These are phyloP conservation scores for Branchipolynoe longqiensis DNA, from an alignment of 2,888 invertebrate species.

Conservation along the genomic window DNA sequence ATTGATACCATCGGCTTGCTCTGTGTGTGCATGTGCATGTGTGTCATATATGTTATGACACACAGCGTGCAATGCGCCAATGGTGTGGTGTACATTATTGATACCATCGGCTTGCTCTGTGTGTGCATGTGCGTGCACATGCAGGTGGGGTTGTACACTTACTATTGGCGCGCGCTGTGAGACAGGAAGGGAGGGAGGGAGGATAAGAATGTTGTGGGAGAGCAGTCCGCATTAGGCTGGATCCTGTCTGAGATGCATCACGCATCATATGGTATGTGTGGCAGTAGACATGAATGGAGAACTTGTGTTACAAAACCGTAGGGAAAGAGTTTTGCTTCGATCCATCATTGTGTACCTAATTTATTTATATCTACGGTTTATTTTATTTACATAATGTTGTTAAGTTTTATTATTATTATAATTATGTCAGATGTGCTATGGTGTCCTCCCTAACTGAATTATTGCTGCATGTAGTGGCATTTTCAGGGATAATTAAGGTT, in stretches of 20 bases:
- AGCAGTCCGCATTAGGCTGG: too few species aligned
- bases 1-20: background rate
- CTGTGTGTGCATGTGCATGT: background rate
- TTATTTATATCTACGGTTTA: background rate
- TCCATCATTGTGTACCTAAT: background rate
- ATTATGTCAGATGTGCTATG: background rate
- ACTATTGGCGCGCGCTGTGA: too few species aligned
- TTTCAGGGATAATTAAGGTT: background rate
- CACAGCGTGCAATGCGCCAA: background rate
- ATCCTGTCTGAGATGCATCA: too few species aligned
- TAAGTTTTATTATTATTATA: background rate
- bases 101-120: too few species aligned
- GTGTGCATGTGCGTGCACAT: too few species aligned
- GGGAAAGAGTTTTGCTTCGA: background rate
- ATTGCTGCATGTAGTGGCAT: conserved; percentile 11
- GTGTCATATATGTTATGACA: background rate
- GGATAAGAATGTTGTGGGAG: too few species aligned
- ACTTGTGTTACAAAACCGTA: background rate
- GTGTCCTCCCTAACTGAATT: background rate
- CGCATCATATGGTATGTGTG: too few species aligned
- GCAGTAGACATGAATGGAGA: too few species aligned
- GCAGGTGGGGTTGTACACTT: too few species aligned
- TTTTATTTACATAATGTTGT: background rate
- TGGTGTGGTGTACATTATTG: background rate
- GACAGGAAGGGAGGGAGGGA: too few species aligned